Base-by-base conservation (phyloP, 2,888 invertebrate genomes). In the Tetragnatha montana region DNA sequence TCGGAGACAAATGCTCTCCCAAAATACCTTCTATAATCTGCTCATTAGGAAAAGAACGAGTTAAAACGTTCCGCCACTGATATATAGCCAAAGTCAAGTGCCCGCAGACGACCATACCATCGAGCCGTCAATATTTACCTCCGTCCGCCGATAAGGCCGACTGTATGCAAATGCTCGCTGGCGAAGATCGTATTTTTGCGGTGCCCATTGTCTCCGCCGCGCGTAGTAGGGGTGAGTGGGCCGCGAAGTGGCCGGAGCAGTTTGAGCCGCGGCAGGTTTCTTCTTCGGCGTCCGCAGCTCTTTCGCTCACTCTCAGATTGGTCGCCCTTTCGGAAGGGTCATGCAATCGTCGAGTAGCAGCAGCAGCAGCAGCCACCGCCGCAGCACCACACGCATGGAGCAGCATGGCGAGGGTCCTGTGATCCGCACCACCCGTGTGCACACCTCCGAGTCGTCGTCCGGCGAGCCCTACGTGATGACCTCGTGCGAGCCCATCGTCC, bases 291-390 rank as follows among this genome's bases (percentile, higher is more conserved):
- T n/a, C 74, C 7, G 71, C n/a, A n/a, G 12, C 79, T 47, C 51
- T 69, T 71, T 81, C 75, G n/a, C 3, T 71, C 85, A 85, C 81
- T 85, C 80, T 73, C 12, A 75, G 88, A 85, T 85, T 89, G 19
- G 80, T 80, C 51, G 51, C 89, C 81, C 85, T 89, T 35, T 47
- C 69, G 49, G 84, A 47, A 85, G 89, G 89, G 89, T 89, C 89
- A 89, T 89, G 88, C 79, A 83, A 74, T 88, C 88, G 10, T 83
- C 82, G 82, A 88, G 79, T 69, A 76, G 75, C 22, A 35, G 22
- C 50, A 70, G 75, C 75, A 69, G 60, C 68, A 19, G 75, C 17
- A 50, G 70, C 50, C 49, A 50, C 81, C 19, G 80, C 80, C 3
- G 60, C 60, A 78, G 78, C 17, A 12, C 60, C 12, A 60, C 78